These are phyloP conservation scores for Hyppa rectilinea DNA, from an alignment of 2,888 invertebrate species.

Conservation along the genomic window DNA sequence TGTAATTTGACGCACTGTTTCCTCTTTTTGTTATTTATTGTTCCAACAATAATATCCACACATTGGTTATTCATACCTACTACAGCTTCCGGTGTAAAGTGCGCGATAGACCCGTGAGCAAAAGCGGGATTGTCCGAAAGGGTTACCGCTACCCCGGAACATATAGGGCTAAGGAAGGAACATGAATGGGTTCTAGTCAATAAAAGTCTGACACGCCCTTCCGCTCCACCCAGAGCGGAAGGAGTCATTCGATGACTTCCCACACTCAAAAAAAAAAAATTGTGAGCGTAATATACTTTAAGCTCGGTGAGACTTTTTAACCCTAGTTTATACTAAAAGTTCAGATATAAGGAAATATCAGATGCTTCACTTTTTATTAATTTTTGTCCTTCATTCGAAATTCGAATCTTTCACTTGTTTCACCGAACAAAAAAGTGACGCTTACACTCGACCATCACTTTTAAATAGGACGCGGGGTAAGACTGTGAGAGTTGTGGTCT, in stretches of 20 bases:
- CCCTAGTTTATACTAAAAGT: background rate
- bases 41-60: slow-evolving; percentile 34
- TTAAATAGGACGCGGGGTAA: no score
- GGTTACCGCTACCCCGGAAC: no score
- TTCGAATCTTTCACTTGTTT: no score
- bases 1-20: slow-evolving; percentile 51
- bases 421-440: no score
- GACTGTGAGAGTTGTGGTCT: slow-evolving; percentile 15
- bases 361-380: background rate
- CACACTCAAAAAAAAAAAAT: no score
- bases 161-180: no score
- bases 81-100: slow-evolving; percentile 10
- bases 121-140: no score
- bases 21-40: slow-evolving; percentile 38
- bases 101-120: background rate
- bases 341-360: background rate
- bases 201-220: no score
- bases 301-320: background rate
- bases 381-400: background rate
- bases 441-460: no score
- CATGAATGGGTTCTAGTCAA: no score
- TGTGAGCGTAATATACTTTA: background rate
- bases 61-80: slow-evolving; percentile 5
- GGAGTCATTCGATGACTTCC: no score
- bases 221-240: no score